Evolutionary conservation across 2,113 vertebrate genomes (phyloP).

Genomic region (Melanostigma gelatinosum): DNA sequence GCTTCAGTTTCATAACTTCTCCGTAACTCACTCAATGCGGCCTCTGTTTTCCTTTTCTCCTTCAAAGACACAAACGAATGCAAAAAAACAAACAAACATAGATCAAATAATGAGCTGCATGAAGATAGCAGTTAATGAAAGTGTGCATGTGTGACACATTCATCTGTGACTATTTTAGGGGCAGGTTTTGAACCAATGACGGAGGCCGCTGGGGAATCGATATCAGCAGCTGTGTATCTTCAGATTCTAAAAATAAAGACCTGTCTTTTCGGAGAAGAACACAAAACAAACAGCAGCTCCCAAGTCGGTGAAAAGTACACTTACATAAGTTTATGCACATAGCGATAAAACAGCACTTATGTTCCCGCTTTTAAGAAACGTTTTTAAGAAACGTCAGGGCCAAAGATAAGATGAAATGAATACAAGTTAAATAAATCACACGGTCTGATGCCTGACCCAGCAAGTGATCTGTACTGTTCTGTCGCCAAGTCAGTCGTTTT

Average conservation of each 20-base stretch:
- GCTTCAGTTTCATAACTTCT: constrained; percentile 90
- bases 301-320: constrained; percentile 39
- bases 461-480: background rate
- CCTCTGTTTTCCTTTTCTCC: constrained; percentile 89
- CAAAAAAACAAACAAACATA: background rate
- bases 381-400: background rate
- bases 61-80: constrained; percentile 56
- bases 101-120: background rate
- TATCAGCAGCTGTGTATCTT: constrained; percentile 11
- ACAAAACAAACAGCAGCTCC: constrained; percentile 12
- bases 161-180: constrained; percentile 5
- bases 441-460: background rate
- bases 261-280: constrained; percentile 6
- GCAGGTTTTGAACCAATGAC: background rate
- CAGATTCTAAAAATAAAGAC: constrained; percentile 32
- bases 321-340: constrained; percentile 63
- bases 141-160: constrained; percentile 1
- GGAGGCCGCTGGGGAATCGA: background rate
- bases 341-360: constrained; percentile 46
- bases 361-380: background rate
- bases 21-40: constrained; percentile 86
- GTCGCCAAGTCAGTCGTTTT: background rate
- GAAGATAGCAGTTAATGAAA: background rate
- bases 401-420: background rate
- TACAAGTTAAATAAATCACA: background rate